Evolutionary conservation across 2,113 vertebrate genomes (phyloP), one percentile per base, ranked within the genome.

Genomic region (Isichthys henryi): DNA sequence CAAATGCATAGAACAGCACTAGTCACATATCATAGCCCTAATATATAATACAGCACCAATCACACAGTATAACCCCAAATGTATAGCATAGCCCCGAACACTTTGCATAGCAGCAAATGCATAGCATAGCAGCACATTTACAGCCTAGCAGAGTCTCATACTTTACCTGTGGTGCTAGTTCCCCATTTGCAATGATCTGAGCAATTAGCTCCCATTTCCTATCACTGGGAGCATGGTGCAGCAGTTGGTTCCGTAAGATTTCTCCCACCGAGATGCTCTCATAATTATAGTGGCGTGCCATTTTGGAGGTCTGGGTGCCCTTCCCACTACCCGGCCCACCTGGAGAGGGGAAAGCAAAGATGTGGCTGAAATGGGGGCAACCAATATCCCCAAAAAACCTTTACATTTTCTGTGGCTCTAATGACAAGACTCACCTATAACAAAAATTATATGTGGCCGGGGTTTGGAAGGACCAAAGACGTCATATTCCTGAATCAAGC

Each of bases 191-290:
- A n/a, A 95, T 95, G 84, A 95, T 95, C 90, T 95, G 92, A 27
- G 95, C 95, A 10, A 95, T 95, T n/a, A 95, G 88, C 48, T 95
- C 94, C 95, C 95, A 95, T 85, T 95, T 95, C 86, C 93, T 91
- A 82, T 95, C 94, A 8, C 94, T 95, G 86, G 93, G 90, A 50
- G 95, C 95, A 4, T 92, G 93, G 7, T 93, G 93, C 27, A 95
- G 92, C 86, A 95, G 89, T 91, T 95, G 95, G 43, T 93, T 93
- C 53, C 95, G 93, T 70, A 95, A 90, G 49, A 95, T 94, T 53
- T 95, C 95, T 0, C 95, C 95, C 0, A 95, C 93, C 0, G 94
- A 95, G 85, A 95, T 77, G n/a, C 93, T 93, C 89, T 92, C 85
- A 31, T 93, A 94, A 7, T 92, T 91, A 88, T 95, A 95, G 80